Percentiles rank a stretch among this genome's conserved stretches.
phyloP scores from a whole-genome alignment of 2,113 vertebrate species.

The Ranitomeya variabilis region DNA sequence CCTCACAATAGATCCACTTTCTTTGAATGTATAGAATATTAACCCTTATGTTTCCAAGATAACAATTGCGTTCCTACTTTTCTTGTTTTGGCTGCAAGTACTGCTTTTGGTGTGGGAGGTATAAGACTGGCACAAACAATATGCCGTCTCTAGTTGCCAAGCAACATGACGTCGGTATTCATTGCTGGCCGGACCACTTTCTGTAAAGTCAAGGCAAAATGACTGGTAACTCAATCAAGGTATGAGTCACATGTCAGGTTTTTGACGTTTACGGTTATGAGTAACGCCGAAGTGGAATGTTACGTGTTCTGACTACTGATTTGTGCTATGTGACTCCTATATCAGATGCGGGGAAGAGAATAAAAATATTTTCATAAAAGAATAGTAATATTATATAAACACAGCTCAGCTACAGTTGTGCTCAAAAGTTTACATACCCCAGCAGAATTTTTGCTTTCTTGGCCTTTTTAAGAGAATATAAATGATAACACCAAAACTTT shows the following conservation, averaged over 20 bases:
- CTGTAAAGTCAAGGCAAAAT: conserved; percentile 43
- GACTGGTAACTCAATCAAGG: conserved; percentile 18
- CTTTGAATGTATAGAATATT: neutral
- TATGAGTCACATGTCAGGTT: conserved; percentile 28
- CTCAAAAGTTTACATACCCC: too few relatives aligned
- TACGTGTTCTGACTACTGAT: too few relatives aligned
- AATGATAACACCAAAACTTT: too few relatives aligned
- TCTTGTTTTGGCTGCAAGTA: neutral
- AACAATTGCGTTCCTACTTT: neutral
- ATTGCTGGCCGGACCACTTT: conserved; percentile 2
- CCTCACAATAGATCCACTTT: neutral
- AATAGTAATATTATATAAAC: too few relatives aligned
- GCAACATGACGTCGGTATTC: conserved; percentile 7
- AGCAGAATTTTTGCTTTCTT: too few relatives aligned
- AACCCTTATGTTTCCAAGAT: neutral
- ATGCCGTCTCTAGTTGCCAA: neutral
- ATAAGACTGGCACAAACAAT: neutral
- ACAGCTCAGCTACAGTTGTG: too few relatives aligned
- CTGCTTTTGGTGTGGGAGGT: conserved; percentile 1
- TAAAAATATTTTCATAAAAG: too few relatives aligned
- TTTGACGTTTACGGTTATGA: neutral
- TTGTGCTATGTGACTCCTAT: too few relatives aligned
- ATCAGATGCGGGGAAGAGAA: too few relatives aligned
- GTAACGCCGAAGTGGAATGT: neutral
- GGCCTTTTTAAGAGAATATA: too few relatives aligned